Evolutionary conservation across 1,140 invertebrate genomes (phyloP), one percentile per base, ranked within the genome.

Genomic region (Diabrotica virgifera): DNA sequence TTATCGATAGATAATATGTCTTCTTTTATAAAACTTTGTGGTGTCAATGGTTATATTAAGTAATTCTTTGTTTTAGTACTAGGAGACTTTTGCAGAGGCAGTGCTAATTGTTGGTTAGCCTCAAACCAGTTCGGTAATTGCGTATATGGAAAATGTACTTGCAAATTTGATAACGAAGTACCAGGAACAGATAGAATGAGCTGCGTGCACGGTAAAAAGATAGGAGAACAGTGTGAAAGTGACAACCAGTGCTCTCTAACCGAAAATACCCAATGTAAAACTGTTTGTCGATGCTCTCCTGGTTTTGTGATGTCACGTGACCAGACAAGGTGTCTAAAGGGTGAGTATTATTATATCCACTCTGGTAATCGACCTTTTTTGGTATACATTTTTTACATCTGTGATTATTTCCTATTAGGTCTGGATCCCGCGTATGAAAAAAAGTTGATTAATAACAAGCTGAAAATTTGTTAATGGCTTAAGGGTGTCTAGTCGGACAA

Each of bases 261-360:
- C 36, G 46, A 36, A 46, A 69, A 71, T 52, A 57, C 59, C 13
- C 50, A 58, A 9, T 73, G 71, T 53, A 52, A 58, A 51, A 67
- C 67, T 24, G 59, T 63, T 2, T 73, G 71, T 58, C 58, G 64
- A 51, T 73, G 71, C 54, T 14, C 35, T 4, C 35, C 64, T 5
- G 65, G 57, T 11, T 71, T 65, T 52, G 67, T 63, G 5, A n/a
- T 71, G 7, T 67, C 69, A 37, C 53, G 67, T 51, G 65, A 73
- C 50, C 55, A 40, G 7, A 69, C 40, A 13, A 58, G 38, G 11
- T 73, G 71, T 52, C 37, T 73, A 11, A 67, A 67, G 64, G 69
- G 71, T 73, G 37, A 59, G 36, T 59, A 11, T 54, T 24, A 24
- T 24, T 24, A 24, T 24, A 24, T 24, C 24, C 4, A 24, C 24